Evolutionary conservation across 2,113 vertebrate genomes (phyloP).

Genomic region (Calidris pugnax): DNA sequence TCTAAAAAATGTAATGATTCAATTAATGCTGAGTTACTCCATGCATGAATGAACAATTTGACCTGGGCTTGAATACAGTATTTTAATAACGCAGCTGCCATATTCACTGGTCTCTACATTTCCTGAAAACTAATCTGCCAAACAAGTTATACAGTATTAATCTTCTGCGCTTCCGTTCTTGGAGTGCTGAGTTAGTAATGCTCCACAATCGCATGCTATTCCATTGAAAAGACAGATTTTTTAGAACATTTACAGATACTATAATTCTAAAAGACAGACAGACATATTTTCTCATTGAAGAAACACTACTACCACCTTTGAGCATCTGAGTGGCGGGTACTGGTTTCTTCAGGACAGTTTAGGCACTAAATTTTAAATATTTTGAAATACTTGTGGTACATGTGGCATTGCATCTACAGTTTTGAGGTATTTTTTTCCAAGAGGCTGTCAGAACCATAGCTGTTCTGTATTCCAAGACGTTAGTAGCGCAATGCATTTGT

Average conservation of each 20-base stretch:
- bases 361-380: neutral
- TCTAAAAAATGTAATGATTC: slow-evolving; percentile 51
- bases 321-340: neutral
- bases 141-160: slow-evolving; percentile 44
- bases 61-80: slow-evolving; percentile 31
- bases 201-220: neutral
- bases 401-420: fast-evolving
- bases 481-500: neutral
- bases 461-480: neutral
- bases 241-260: neutral
- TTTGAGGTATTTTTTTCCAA: neutral
- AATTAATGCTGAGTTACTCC: slow-evolving; percentile 62
- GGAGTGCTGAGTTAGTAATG: slow-evolving; percentile 37
- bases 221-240: neutral
- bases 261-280: neutral
- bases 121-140: slow-evolving; percentile 72
- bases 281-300: neutral
- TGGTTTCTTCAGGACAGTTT: neutral
- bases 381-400: neutral
- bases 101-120: slow-evolving; percentile 49
- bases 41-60: slow-evolving; percentile 66
- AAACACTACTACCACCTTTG: neutral
- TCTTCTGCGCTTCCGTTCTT: slow-evolving; percentile 40
- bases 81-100: slow-evolving; percentile 71
- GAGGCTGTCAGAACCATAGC: neutral